Conservation (phyloP, 2,888 invertebrate genomes). For the Drosophila sordidula region DNA sequence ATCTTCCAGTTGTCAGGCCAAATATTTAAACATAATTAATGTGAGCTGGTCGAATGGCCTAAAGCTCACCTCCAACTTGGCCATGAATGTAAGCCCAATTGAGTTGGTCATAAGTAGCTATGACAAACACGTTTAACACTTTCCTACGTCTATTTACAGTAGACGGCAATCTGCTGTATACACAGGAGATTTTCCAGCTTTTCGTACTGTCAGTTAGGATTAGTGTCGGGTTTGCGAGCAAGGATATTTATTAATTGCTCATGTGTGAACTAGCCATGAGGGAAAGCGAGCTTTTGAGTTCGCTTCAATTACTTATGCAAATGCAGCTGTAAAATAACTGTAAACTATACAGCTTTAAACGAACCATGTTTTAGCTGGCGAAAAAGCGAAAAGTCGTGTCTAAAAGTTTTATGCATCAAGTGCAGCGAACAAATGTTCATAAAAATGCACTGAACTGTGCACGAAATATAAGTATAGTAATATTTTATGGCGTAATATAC, state of each 20-base stretch:
- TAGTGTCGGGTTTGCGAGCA: conserved; percentile 13
- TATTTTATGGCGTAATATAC: neutral
- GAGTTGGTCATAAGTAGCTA: conserved; percentile 9
- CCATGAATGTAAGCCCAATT: conserved; percentile 9
- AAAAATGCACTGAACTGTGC: neutral
- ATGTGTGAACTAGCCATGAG: conserved; percentile 19
- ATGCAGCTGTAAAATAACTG: conserved; percentile 7
- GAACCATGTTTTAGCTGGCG: conserved; percentile 1
- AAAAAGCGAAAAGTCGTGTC: conserved; percentile 1
- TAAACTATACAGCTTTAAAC: neutral
- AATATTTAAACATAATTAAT: conserved; percentile 41
- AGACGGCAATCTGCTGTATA: conserved; percentile 21
- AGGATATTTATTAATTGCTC: conserved; percentile 47
- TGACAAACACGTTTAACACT: conserved; percentile 24
- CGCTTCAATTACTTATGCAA: conserved; percentile 8
- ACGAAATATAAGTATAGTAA: neutral
- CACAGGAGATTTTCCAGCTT: conserved; percentile 27
- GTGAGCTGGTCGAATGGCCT: conserved; percentile 22
- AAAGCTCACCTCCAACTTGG: conserved; percentile 9
- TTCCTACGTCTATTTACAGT: conserved; percentile 8
- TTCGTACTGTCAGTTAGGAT: conserved; percentile 36
- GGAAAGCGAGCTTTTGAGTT: neutral
- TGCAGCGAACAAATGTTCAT: conserved; percentile 2
- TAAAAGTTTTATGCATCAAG: conserved; percentile 9
- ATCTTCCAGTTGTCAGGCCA: conserved; percentile 45